phyloP scores from a whole-genome alignment of 2,888 invertebrate genomes.

The Agelastica alni region DNA sequence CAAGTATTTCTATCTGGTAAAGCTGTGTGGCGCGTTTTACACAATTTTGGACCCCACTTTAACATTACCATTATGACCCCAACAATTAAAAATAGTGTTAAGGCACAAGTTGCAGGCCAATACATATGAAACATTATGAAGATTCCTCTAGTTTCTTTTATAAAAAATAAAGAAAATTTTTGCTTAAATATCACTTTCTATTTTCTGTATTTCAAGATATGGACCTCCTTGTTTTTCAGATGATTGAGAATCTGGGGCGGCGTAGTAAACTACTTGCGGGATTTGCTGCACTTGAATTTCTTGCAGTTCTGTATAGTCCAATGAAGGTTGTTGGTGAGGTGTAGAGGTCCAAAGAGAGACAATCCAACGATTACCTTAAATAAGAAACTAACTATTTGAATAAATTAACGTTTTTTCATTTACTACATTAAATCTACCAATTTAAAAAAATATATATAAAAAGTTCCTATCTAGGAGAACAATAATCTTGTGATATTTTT shows the following conservation, averaged over 20 bases:
- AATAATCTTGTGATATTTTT: too few species aligned
- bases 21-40: slow-evolving; percentile 71
- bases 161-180: slow-evolving; percentile 6
- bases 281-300: slow-evolving; percentile 54
- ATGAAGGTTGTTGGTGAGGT: slow-evolving; percentile 79
- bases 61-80: slow-evolving; percentile 76
- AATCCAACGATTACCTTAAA: slow-evolving; percentile 79
- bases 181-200: slow-evolving; percentile 76
- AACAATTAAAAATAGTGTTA: slow-evolving; percentile 72
- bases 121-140: slow-evolving; percentile 65
- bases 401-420: too few species aligned
- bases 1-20: slow-evolving; percentile 68
- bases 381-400: too few species aligned
- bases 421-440: too few species aligned
- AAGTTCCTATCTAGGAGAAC: too few species aligned
- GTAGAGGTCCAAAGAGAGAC: slow-evolving; percentile 83
- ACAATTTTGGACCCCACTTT: slow-evolving; percentile 73
- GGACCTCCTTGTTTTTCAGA: slow-evolving; percentile 54
- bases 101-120: slow-evolving; percentile 76
- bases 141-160: background rate
- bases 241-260: slow-evolving; percentile 49
- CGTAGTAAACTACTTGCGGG: slow-evolving; percentile 54
- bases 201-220: slow-evolving; percentile 61
- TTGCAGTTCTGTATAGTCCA: slow-evolving; percentile 78
- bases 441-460: too few species aligned